Evolutionary conservation across 2,888 invertebrate genomes (phyloP).

Genomic region (Pterostichus madidus): DNA sequence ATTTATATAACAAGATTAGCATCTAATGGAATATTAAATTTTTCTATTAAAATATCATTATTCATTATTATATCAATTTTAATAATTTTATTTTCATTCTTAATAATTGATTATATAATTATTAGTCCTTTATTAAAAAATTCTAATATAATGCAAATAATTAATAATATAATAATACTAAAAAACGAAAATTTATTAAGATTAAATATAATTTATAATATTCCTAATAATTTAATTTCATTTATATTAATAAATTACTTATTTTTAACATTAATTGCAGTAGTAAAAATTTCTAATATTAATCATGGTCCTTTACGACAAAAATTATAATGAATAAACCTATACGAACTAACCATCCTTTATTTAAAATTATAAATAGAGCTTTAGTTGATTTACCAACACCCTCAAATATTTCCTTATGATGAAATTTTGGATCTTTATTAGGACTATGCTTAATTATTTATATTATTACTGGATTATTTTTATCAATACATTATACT

Average conservation of each 20-base stretch:
- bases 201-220: slow-evolving; percentile 80
- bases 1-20: slow-evolving; percentile 82
- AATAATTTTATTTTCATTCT: slow-evolving; percentile 70
- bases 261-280: slow-evolving; percentile 72
- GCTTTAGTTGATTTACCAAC: slow-evolving; percentile 82
- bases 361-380: slow-evolving; percentile 82
- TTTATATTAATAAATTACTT: slow-evolving; percentile 81
- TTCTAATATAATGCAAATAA: slow-evolving; percentile 73
- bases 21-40: slow-evolving; percentile 80
- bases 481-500: slow-evolving; percentile 85
- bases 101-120: slow-evolving; percentile 74
- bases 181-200: slow-evolving; percentile 76
- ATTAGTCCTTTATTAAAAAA: slow-evolving; percentile 69
- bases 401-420: slow-evolving; percentile 81
- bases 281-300: slow-evolving; percentile 81
- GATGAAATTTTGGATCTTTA: slow-evolving; percentile 86
- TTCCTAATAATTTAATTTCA: slow-evolving; percentile 78
- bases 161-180: slow-evolving; percentile 76
- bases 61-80: slow-evolving; percentile 67
- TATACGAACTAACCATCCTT: slow-evolving; percentile 78
- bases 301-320: slow-evolving; percentile 79
- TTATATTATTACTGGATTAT: slow-evolving; percentile 85
- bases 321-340: slow-evolving; percentile 78
- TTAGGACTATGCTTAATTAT: slow-evolving; percentile 78
- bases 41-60: slow-evolving; percentile 73